Evolutionary conservation across 37 sponge, comb jelly and placozoan genomes (phyloP).

Genomic region (Tethya wilhelma): DNA sequence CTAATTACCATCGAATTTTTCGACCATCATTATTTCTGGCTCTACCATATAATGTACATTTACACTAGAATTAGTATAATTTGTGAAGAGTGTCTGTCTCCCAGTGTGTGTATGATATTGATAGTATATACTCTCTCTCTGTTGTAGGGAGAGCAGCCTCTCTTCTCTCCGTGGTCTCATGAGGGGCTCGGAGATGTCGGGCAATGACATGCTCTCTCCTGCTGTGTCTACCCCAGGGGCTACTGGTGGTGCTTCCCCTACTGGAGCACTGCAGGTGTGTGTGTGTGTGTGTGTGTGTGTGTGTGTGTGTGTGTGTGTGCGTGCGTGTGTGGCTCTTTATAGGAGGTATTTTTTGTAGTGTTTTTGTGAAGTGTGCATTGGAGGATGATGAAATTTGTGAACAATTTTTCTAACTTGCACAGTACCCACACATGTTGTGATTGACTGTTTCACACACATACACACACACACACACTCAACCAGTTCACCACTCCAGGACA

Average conservation of each 20-base stretch:
- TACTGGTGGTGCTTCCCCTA: background rate
- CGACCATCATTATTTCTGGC: no score
- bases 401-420: background rate
- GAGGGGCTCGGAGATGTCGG: background rate
- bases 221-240: background rate
- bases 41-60: no score
- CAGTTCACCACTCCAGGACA: background rate
- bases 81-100: no score
- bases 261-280: background rate
- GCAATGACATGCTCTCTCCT: background rate
- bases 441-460: background rate
- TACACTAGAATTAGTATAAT: no score
- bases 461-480: background rate
- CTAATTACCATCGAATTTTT: no score
- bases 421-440: background rate
- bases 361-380: background rate
- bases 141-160: slow-evolving; percentile 60
- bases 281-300: no score
- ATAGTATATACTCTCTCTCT: background rate
- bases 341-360: background rate
- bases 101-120: background rate
- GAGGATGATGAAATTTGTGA: background rate
- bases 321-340: background rate
- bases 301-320: background rate
- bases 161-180: slow-evolving; percentile 57